phyloP scores from a whole-genome alignment of 2,113 vertebrate genomes.

The Daboia siamensis region DNA sequence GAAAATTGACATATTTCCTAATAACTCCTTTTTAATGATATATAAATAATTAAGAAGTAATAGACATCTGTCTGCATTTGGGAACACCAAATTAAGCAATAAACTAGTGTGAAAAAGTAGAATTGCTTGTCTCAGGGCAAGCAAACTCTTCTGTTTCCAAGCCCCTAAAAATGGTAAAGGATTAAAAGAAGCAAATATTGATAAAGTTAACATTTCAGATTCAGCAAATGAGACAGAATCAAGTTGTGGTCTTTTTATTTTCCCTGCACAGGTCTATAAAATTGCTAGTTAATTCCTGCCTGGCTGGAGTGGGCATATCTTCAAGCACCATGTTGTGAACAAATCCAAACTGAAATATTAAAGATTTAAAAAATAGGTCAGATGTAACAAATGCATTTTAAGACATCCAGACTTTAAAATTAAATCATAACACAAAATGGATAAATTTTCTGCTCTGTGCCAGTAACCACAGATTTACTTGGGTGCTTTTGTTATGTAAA shows the following conservation, averaged over 20 bases:
- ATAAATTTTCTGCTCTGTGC: conserved; percentile 47
- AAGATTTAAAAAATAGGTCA: conserved; percentile 73
- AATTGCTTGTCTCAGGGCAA: background rate
- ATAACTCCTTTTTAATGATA: background rate
- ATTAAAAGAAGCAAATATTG: background rate
- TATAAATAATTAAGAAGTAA: background rate
- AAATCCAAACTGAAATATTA: conserved; percentile 54
- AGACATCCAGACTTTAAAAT: conserved; percentile 59
- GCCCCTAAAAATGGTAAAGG: background rate
- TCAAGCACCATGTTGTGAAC: conserved; percentile 36
- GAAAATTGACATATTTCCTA: background rate
- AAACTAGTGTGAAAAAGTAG: background rate
- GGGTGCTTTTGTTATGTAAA: conserved; percentile 54
- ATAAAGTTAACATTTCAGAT: background rate
- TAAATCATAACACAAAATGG: conserved; percentile 43
- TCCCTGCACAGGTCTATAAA: conserved; percentile 22
- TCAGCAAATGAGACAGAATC: background rate
- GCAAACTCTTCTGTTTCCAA: background rate
- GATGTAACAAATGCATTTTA: conserved; percentile 65
- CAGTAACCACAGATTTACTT: conserved; percentile 41
- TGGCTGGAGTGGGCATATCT: conserved; percentile 40
- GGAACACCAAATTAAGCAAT: background rate
- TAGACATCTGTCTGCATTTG: background rate
- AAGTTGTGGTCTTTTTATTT: background rate
- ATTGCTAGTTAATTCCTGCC: conserved; percentile 6